A percentile compares a stretch with the other conserved stretches of the same genome.
Evolutionary conservation across 2,113 vertebrate species (phyloP).

Genomic region (Pseudopodoces humilis): DNA sequence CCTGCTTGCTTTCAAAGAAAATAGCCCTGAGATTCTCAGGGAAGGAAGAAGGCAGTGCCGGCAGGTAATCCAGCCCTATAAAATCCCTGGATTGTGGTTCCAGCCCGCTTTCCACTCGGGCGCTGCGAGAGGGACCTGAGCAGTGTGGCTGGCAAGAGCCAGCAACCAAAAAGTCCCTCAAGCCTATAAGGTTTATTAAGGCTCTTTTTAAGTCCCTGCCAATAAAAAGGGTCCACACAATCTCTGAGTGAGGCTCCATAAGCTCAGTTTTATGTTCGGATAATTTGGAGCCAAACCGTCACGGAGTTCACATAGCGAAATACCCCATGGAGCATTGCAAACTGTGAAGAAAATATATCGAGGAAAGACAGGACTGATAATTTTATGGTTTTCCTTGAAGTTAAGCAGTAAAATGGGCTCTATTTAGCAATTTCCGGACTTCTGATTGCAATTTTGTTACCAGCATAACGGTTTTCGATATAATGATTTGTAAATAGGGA

Average conservation of each 20-base stretch:
- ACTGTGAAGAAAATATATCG: conserved; percentile 4
- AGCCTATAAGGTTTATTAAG: conserved; percentile 52
- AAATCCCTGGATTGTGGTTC: conserved; percentile 26
- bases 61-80: conserved; percentile 48
- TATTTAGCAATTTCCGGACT: conserved; percentile 24
- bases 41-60: conserved; percentile 1
- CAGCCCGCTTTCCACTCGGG: not conserved
- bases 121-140: not conserved
- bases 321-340: conserved; percentile 28
- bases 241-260: conserved; percentile 40
- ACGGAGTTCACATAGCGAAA: conserved; percentile 32
- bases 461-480: not conserved
- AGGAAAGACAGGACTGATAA: conserved; percentile 51
- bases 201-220: conserved; percentile 56
- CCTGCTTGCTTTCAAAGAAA: conserved; percentile 48
- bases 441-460: conserved; percentile 30
- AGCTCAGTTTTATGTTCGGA: conserved; percentile 45
- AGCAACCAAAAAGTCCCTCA: conserved; percentile 34
- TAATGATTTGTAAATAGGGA: not conserved
- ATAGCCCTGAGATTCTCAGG: not conserved
- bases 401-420: conserved; percentile 36
- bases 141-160: not conserved
- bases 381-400: conserved; percentile 43
- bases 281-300: conserved; percentile 56
- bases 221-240: conserved; percentile 53